phyloP scores from a whole-genome alignment of 2,888 invertebrate genomes.

The Merodon equestris region DNA sequence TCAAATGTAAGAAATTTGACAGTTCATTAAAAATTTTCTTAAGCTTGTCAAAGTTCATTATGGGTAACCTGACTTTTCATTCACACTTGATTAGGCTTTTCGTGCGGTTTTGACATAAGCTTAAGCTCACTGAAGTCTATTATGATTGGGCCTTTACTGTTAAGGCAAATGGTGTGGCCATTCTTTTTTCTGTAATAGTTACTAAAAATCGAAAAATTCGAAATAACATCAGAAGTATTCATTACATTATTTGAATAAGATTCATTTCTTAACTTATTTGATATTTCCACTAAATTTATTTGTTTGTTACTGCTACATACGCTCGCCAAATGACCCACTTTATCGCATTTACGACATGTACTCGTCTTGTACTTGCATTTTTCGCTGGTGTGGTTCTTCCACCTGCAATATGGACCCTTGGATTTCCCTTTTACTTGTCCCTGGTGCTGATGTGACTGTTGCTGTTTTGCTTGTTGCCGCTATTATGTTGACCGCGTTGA shows the following conservation, averaged over 20 bases:
- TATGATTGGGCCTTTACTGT: background rate
- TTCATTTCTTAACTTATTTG: background rate
- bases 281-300: slow-evolving; percentile 11
- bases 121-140: too few species aligned
- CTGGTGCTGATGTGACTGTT: slow-evolving; percentile 29
- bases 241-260: background rate
- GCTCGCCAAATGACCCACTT: slow-evolving; percentile 13
- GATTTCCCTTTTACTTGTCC: slow-evolving; percentile 21
- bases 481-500: slow-evolving; percentile 6
- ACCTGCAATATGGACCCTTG: slow-evolving; percentile 25
- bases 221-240: slow-evolving; percentile 4
- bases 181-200: slow-evolving; percentile 4
- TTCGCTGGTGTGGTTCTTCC: slow-evolving; percentile 38
- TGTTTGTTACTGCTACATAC: slow-evolving; percentile 2
- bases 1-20: too few species aligned
- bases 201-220: slow-evolving; percentile 25
- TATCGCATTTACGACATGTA: slow-evolving; percentile 15
- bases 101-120: too few species aligned
- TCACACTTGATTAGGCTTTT: too few species aligned
- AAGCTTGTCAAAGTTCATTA: too few species aligned
- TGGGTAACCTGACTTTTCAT: too few species aligned
- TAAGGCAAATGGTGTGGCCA: slow-evolving; percentile 10
- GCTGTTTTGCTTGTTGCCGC: slow-evolving; percentile 10
- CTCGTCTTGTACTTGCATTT: slow-evolving; percentile 34
- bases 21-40: too few species aligned